Percentiles rank a stretch among this genome's conserved stretches.
These are phyloP conservation scores for Botrylloides violaceus DNA, from an alignment of 23 tunicate genomes.

Conservation along the genomic window DNA sequence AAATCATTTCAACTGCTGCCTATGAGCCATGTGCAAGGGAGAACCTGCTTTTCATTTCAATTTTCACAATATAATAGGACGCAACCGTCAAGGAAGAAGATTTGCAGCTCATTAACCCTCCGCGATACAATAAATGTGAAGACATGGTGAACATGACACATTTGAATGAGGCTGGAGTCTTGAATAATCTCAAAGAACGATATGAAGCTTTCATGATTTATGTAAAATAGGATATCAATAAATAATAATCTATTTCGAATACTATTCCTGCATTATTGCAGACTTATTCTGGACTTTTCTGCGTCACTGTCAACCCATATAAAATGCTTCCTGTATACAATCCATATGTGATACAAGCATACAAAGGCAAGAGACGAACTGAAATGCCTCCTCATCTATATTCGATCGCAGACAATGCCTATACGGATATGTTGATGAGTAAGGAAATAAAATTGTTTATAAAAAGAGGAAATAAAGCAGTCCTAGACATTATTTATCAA, in stretches of 20 bases:
- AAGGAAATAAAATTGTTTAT: conserved; percentile 4
- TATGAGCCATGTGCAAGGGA: not conserved
- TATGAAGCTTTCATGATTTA: conserved; percentile 87
- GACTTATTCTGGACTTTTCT: conserved; percentile 86
- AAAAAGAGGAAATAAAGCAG: not conserved
- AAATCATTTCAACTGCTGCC: no score
- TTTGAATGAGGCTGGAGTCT: conserved; percentile 79
- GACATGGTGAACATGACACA: conserved; percentile 96
- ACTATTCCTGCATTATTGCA: not conserved
- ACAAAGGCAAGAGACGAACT: conserved; percentile 74
- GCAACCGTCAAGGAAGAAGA: conserved; percentile 61
- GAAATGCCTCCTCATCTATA: conserved; percentile 87
- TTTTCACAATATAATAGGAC: conserved; percentile 31
- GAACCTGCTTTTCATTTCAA: not conserved
- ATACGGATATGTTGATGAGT: conserved; percentile 82
- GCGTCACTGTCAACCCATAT: conserved; percentile 77
- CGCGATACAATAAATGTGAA: conserved; percentile 81
- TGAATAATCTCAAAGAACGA: conserved; percentile 62
- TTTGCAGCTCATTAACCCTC: conserved; percentile 67
- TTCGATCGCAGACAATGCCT: conserved; percentile 80
- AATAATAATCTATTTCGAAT: not conserved
- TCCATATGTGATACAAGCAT: conserved; percentile 62
- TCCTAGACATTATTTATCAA: not conserved
- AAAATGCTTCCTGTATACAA: conserved; percentile 72
- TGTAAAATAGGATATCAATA: conserved; percentile 30